A percentile compares a stretch with the other conserved stretches of the same genome.
Conservation (phyloP, 2,797 vertebrate genomes). For the Ataeniobius toweri region DNA sequence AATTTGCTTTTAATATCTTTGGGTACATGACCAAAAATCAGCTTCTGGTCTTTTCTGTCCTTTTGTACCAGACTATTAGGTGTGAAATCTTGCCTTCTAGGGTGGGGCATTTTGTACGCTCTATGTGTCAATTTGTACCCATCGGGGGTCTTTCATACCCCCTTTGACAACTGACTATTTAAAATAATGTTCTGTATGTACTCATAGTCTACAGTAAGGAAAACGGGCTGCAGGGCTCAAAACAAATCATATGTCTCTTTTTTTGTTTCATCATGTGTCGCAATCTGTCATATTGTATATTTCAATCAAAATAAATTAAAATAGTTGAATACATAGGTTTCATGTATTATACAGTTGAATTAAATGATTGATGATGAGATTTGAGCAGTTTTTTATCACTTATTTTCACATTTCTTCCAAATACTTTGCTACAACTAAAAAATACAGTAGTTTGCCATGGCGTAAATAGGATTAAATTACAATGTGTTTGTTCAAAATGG, state of each 20-base stretch:
- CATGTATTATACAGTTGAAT: neutral
- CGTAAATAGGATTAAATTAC: neutral
- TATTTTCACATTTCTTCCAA: neutral
- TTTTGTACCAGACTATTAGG: neutral
- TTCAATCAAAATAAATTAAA: neutral
- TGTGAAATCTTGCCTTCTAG: neutral
- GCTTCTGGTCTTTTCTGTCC: neutral
- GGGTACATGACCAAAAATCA: neutral
- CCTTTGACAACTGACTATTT: neutral
- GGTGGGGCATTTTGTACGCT: neutral
- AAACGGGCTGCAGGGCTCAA: neutral
- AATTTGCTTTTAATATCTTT: neutral
- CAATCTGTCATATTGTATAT: neutral
- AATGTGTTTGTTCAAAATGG: neutral
- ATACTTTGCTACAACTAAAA: neutral
- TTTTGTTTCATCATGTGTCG: neutral
- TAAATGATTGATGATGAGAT: neutral
- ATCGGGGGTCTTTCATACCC: neutral
- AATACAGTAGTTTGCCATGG: neutral
- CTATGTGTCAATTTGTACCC: neutral
- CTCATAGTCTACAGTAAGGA: neutral
- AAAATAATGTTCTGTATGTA: neutral
- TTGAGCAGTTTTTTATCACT: neutral
- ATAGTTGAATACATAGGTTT: neutral
- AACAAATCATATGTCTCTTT: neutral